Evolutionary conservation across 2,113 vertebrate genomes (phyloP), one percentile per base, ranked within the genome.

Genomic region (Falco punctatus): DNA sequence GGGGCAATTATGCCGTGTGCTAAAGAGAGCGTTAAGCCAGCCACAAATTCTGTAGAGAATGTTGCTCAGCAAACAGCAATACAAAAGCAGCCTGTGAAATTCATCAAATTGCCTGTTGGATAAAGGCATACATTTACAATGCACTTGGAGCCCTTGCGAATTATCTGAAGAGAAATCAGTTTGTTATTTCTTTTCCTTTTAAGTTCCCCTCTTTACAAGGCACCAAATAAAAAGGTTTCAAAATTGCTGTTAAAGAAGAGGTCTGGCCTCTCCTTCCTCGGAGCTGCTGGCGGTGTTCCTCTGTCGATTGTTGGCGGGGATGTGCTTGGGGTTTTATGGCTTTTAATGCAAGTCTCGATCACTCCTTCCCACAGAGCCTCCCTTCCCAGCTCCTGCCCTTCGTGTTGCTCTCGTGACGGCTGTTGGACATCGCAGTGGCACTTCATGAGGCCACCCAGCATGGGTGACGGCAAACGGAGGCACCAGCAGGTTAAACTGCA

Each of bases 21-120:
- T 96, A 95, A 95, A 86, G 97, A 95, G 96, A 97, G 87, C 81
- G 74, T 93, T 93, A 93, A 95, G 82, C 61, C 86, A 81, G 73
- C 33, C 51, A 13, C 85, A 61, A 66, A 90, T 97, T 86, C 71
- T 16, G 23, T 13, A 23, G 86, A 67, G 86, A 87, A 92, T 71
- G 88, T 40, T 35, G 94, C 91, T 79, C 59, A 12, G 96, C 94
- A 81, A 94, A 96, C 79, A 81, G 93, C 86, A 51, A 58, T 57
- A 96, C 96, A 97, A 95, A 97, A 95, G 90, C 83, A 17, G 94
- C 42, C 92, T 61, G 59, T 75, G 96, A 95, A 96, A 97, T 89
- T 32, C 94, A 82, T 94, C 96, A 96, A 88, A 94, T 92, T 96
- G 96, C 92, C 88, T 66, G 69, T 93, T 92, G 95, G 79, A 86